Evolutionary conservation across 2,797 vertebrate genomes (phyloP).

Genomic region (Danio tinwini): DNA sequence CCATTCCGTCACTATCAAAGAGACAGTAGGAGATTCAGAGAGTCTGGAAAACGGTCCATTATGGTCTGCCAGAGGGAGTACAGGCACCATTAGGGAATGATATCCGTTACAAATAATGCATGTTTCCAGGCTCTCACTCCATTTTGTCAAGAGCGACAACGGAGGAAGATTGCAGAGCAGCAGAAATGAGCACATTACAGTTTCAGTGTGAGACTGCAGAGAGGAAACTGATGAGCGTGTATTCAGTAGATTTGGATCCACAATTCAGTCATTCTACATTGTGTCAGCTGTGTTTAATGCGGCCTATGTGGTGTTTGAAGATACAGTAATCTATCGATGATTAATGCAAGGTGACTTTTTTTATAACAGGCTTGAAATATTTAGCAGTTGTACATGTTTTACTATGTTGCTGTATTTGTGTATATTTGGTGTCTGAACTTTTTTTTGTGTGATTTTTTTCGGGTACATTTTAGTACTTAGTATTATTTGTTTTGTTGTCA

Average conservation of each 20-base stretch:
- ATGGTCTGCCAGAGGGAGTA: slow-evolving; percentile 75
- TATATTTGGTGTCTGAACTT: neutral
- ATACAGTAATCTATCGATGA: neutral
- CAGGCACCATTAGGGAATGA: slow-evolving; percentile 78
- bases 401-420: neutral
- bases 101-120: slow-evolving; percentile 84
- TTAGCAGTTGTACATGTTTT: neutral
- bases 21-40: slow-evolving; percentile 72
- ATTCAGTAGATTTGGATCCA: neutral
- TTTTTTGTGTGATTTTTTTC: neutral
- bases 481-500: too few relatives aligned
- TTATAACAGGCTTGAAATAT: neutral
- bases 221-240: neutral
- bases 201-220: slow-evolving; percentile 16
- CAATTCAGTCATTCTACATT: neutral
- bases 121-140: slow-evolving; percentile 73
- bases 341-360: neutral
- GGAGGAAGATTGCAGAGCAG: slow-evolving; percentile 53
- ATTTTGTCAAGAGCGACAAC: slow-evolving; percentile 67
- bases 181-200: slow-evolving; percentile 56
- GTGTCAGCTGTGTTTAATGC: neutral
- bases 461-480: too few relatives aligned
- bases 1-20: slow-evolving; percentile 83
- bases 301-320: neutral
- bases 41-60: slow-evolving; percentile 81